Evolutionary conservation across 2,888 invertebrate genomes (phyloP), one percentile per base, ranked within the genome.

Genomic region (Mesoligia furuncula): DNA sequence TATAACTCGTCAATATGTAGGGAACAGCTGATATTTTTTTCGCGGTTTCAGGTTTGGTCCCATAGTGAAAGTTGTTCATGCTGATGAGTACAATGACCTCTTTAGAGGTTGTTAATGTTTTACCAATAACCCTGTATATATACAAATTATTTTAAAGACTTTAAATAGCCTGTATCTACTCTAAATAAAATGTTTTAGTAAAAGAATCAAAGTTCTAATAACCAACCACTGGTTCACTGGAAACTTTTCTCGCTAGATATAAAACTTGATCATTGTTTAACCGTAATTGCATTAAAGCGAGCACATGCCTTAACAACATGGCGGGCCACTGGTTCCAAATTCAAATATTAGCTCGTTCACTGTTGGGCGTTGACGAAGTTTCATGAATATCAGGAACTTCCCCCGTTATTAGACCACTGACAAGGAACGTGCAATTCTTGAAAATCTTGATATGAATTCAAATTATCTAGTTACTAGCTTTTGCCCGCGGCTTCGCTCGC

Each of bases 311-410:
- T 86, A 87, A 87, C 72, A 78, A 80, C 8, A 84, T 77, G 86
- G 81, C 84, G 74, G 51, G 51, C 73, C 62, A 77, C 78, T 84
- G 75, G 71, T 84, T 87, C 77, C 66, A 73, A 87, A 79, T 82
- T 87, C 88, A 87, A 87, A 87, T 87, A 87, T 87, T 87, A 79
- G 75, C 67, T 84, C 69, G 65, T 78, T 62, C 73, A 75, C 27
- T 39, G 59, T 61, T 76, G 76, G 66, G 39, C 67, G 24, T 24
- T 27, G 66, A 31, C 72, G 36, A 70, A 79, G 77, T 84, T 87
- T 68, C 69, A 68, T 69, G 73, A 83, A 45, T 68, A 31, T 74
- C 57, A 24, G 24, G 20, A 27, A 67, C 20, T 54, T 42, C 57
- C 2, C n/a, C 54, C 15, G 54, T 48, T 83, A 83, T 42, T n/a